These are phyloP conservation scores for Porites australiensis DNA, from an alignment of 64 coral and sea anemone genomes.

Conservation along the genomic window DNA sequence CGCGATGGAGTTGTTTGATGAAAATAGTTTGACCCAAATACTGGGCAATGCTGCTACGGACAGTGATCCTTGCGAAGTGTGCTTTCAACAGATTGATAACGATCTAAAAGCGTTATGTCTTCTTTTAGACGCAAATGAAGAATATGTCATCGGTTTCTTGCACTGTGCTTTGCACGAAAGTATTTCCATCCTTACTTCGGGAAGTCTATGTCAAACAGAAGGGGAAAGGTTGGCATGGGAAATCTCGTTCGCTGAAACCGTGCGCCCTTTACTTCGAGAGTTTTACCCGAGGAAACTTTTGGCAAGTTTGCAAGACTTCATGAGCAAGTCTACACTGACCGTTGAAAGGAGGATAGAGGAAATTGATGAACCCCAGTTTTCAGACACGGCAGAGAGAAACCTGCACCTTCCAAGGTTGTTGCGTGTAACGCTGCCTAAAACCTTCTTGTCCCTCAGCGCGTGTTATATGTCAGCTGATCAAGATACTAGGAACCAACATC, in stretches of 20 bases:
- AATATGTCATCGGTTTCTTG: slow-evolving; percentile 62
- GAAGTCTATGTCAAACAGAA: not conserved
- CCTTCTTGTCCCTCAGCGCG: slow-evolving; percentile 53
- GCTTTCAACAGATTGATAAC: slow-evolving; percentile 62
- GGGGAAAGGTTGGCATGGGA: slow-evolving; percentile 69
- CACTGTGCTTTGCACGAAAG: slow-evolving; percentile 60
- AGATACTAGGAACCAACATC: slow-evolving; percentile 61
- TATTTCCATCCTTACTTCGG: slow-evolving; percentile 17
- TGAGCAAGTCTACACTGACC: not conserved
- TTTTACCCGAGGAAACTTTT: slow-evolving; percentile 22
- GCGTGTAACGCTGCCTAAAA: slow-evolving; percentile 68
- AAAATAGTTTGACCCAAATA: slow-evolving; percentile 28
- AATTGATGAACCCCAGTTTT: not conserved
- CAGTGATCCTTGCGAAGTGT: slow-evolving; percentile 25
- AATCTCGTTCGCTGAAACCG: slow-evolving; percentile 21
- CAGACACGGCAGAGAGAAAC: slow-evolving; percentile 37
- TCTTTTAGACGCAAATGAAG: slow-evolving; percentile 68
- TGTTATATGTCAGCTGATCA: slow-evolving; percentile 56
- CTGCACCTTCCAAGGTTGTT: slow-evolving; percentile 64
- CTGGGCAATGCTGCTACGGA: not conserved
- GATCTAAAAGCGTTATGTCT: slow-evolving; percentile 59
- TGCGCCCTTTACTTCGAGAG: slow-evolving; percentile 18
- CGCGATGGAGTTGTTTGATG: slow-evolving; percentile 57
- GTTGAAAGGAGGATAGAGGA: slow-evolving; percentile 57
- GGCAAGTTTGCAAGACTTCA: not conserved